Evolutionary conservation across 2,797 vertebrate species (phyloP).

Genomic region (Acanthurus leucopareius): DNA sequence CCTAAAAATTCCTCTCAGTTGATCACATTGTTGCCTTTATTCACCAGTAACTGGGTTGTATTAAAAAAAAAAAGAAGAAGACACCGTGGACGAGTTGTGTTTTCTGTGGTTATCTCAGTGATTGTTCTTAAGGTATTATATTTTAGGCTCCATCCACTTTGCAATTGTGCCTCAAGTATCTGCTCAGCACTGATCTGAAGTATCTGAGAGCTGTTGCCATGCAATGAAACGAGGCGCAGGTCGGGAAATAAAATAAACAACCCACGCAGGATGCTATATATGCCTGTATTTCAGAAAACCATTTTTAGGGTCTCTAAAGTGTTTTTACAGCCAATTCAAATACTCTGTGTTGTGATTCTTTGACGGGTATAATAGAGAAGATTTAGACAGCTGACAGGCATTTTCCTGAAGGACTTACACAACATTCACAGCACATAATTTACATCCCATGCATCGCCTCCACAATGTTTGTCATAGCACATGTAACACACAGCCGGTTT

Average conservation of each 20-base stretch:
- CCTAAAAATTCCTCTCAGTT: conserved; percentile 57
- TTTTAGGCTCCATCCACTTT: conserved; percentile 35
- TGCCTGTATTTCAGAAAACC: conserved; percentile 38
- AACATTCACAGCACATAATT: conserved; percentile 46
- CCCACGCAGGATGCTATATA: conserved; percentile 68
- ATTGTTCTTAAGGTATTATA: conserved; percentile 28
- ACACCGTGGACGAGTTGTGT: conserved; percentile 9
- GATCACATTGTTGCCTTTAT: conserved; percentile 50
- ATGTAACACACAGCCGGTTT: conserved; percentile 44
- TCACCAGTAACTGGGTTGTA: conserved; percentile 40
- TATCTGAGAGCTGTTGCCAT: conserved; percentile 65
- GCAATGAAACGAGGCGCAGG: conserved; percentile 59
- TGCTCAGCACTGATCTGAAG: conserved; percentile 48
- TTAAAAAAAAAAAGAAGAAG: conserved; percentile 37
- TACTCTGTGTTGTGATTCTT: conserved; percentile 31
- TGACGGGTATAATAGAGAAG: conserved; percentile 23
- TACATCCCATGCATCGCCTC: conserved; percentile 39
- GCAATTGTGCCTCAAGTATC: conserved; percentile 57
- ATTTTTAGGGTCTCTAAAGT: conserved; percentile 43
- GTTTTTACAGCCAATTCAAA: conserved; percentile 39
- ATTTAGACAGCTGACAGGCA: conserved; percentile 29
- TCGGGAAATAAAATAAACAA: conserved; percentile 71
- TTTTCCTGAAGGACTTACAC: conserved; percentile 31
- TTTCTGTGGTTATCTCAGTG: not conserved
- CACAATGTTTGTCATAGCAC: conserved; percentile 37